Evolutionary conservation across 2,113 vertebrate species (phyloP).

Genomic region (Sphaerodactylus townsendi): DNA sequence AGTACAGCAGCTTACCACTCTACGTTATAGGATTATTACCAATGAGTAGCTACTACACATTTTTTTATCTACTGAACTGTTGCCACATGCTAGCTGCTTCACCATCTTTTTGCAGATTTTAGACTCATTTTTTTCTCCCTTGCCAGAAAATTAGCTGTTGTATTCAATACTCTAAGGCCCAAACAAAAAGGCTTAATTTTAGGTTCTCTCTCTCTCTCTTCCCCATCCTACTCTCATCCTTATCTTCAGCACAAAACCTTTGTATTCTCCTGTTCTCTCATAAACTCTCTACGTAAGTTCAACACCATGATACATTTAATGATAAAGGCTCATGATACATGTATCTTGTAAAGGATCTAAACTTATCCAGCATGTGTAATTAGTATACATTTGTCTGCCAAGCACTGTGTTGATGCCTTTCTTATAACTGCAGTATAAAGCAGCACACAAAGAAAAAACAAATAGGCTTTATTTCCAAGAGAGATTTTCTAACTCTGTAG

Average conservation of each 20-base stretch:
- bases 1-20: no score
- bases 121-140: no score
- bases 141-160: no score
- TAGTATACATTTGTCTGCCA: slow-evolving; percentile 61
- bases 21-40: no score
- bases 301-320: slow-evolving; percentile 36
- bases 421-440: slow-evolving; percentile 38
- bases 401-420: slow-evolving; percentile 53
- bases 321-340: slow-evolving; percentile 46
- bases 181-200: neutral
- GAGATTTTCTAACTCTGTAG: neutral
- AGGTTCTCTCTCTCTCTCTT: neutral
- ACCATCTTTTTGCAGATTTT: no score
- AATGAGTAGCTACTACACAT: no score
- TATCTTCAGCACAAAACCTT: neutral
- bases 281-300: slow-evolving; percentile 36
- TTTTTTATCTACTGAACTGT: no score
- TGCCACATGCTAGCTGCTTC: no score
- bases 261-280: slow-evolving; percentile 27
- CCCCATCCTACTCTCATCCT: slow-evolving; percentile 1
- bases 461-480: no score
- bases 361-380: slow-evolving; percentile 58
- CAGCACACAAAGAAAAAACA: slow-evolving; percentile 7
- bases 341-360: slow-evolving; percentile 60
- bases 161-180: neutral